Evolutionary conservation across 2,797 vertebrate species (phyloP).

Genomic region (Mastacembelus armatus): DNA sequence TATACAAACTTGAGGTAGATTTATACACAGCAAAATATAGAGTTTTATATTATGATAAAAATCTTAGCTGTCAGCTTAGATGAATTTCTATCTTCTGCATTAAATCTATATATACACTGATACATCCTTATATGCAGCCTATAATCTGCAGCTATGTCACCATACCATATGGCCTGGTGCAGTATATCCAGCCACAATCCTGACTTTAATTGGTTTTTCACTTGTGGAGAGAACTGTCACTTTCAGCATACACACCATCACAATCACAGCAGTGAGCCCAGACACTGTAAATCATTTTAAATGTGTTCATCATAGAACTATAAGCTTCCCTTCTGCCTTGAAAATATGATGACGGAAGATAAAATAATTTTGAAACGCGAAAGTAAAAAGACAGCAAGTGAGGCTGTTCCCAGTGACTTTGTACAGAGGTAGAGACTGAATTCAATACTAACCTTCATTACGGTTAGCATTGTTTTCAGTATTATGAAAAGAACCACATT

Average conservation of each 20-base stretch:
- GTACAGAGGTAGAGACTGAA: no score
- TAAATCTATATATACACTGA: background rate
- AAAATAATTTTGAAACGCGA: no score
- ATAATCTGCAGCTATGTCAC: background rate
- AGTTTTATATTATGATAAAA: slow-evolving; percentile 6
- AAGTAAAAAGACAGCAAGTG: no score
- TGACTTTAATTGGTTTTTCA: slow-evolving; percentile 18
- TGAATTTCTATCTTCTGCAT: background rate
- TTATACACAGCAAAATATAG: slow-evolving; percentile 12
- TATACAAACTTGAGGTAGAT: slow-evolving; percentile 6
- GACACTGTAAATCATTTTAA: no score
- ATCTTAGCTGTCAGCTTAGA: background rate
- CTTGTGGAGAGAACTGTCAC: slow-evolving; percentile 6
- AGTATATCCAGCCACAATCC: background rate
- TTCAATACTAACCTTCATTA: no score
- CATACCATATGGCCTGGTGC: background rate
- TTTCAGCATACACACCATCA: background rate
- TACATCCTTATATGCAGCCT: slow-evolving; percentile 3
- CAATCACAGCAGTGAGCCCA: background rate
- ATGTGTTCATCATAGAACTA: no score
- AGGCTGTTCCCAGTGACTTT: no score
- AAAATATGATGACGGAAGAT: no score
- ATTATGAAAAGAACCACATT: no score
- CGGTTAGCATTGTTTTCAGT: no score
- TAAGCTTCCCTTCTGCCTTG: no score